phyloP scores from a whole-genome alignment of 2,888 invertebrate genomes.

The Seira ritae region DNA sequence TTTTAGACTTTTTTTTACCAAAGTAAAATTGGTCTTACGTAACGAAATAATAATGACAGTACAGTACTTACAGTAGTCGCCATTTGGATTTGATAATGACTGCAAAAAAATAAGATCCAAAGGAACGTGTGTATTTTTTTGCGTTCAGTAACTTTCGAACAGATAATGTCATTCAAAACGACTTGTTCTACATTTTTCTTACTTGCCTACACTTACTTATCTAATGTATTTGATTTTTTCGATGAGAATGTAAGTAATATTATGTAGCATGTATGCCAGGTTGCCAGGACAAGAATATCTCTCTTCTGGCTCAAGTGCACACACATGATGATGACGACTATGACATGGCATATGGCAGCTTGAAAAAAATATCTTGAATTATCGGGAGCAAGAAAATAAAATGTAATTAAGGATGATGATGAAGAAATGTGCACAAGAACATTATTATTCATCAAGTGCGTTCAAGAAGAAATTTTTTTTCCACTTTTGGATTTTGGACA shows the following conservation, averaged over 20 bases:
- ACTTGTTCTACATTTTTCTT: slow-evolving; percentile 8
- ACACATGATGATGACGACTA: too few relatives aligned
- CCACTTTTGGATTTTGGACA: too few relatives aligned
- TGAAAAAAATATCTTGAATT: background rate
- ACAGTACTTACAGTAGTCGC: too few relatives aligned
- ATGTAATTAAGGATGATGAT: background rate
- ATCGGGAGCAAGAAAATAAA: slow-evolving; percentile 9
- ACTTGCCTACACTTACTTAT: too few relatives aligned
- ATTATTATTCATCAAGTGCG: background rate
- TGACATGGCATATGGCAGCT: too few relatives aligned
- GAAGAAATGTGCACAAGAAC: background rate
- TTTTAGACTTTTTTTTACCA: background rate
- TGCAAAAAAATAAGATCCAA: background rate
- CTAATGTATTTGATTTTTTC: too few relatives aligned
- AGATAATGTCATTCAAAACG: slow-evolving; percentile 5
- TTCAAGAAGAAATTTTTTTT: too few relatives aligned
- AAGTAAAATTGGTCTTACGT: background rate
- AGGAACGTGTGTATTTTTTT: background rate
- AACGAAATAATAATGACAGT: background rate
- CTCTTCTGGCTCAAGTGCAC: background rate
- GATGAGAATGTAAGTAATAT: background rate
- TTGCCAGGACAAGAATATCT: background rate
- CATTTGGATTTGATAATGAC: slow-evolving; percentile 1
- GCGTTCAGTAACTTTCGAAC: background rate
- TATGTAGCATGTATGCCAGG: background rate